A percentile compares a stretch with the other conserved stretches of the same genome.
These are phyloP conservation scores for Lepeophtheirus salmonis DNA, from an alignment of 1,140 invertebrate genomes.

Conservation along the genomic window DNA sequence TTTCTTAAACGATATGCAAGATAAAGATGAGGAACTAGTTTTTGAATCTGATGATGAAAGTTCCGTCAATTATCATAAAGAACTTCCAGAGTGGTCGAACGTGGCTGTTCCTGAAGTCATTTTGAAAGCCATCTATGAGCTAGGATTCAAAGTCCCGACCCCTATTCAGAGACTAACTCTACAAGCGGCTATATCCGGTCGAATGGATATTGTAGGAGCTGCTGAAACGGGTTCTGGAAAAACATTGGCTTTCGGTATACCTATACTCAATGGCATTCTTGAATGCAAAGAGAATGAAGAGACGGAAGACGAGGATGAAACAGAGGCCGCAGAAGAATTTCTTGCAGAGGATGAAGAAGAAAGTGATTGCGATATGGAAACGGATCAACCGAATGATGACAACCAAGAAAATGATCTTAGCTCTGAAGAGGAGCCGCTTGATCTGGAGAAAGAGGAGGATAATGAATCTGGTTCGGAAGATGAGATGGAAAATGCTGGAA, in stretches of 20 bases:
- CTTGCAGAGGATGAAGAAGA: conserved; percentile 20
- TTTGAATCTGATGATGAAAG: no score
- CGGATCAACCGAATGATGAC: conserved; percentile 14
- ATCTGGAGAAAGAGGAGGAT: no score
- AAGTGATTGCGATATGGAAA: conserved; percentile 14
- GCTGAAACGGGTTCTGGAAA: conserved; percentile 96
- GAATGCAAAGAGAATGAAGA: conserved; percentile 34
- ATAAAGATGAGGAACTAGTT: no score
- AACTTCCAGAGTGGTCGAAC: conserved; percentile 40
- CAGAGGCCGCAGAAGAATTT: conserved; percentile 20
- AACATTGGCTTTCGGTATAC: conserved; percentile 88
- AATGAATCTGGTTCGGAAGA: conserved; percentile 38
- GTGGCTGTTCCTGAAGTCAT: conserved; percentile 47
- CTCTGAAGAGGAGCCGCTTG: conserved; percentile 21
- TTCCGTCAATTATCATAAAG: no score
- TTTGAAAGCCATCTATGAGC: conserved; percentile 47
- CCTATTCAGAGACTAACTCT: conserved; percentile 53
- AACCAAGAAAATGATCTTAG: conserved; percentile 21
- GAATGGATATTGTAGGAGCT: conserved; percentile 73
- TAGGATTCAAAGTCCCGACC: conserved; percentile 60
- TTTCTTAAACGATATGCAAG: no score
- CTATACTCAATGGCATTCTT: conserved; percentile 64
- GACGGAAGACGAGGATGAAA: conserved; percentile 18
- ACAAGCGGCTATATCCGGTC: conserved; percentile 62
- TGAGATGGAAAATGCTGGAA: conserved; percentile 37